Conservation (phyloP, 2,113 vertebrate genomes). For the Oxygymnocypris stewartii region DNA sequence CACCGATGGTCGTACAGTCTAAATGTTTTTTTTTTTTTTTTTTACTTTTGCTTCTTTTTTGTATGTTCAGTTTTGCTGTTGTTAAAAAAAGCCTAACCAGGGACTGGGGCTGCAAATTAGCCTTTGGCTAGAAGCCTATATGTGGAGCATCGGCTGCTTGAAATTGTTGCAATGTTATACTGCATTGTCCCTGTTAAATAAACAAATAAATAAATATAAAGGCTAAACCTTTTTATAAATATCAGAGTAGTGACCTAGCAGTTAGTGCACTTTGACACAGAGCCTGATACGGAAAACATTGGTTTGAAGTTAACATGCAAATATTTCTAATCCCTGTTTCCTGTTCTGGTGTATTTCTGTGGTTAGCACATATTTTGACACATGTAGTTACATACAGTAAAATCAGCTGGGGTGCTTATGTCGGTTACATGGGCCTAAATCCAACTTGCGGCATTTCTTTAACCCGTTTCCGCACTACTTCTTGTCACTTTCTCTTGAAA, state of each 20-base stretch:
- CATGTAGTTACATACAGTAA: too few relatives aligned
- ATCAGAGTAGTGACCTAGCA: not conserved
- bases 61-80: too few relatives aligned
- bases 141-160: too few relatives aligned
- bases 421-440: not conserved
- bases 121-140: too few relatives aligned
- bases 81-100: too few relatives aligned
- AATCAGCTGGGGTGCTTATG: not conserved
- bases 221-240: not conserved
- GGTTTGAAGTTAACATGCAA: not conserved
- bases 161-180: too few relatives aligned
- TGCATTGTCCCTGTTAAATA: too few relatives aligned
- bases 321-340: not conserved
- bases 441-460: not conserved
- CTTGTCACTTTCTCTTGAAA: not conserved
- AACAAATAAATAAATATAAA: not conserved
- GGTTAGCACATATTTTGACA: not conserved
- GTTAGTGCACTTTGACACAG: not conserved
- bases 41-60: too few relatives aligned
- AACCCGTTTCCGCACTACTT: not conserved
- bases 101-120: too few relatives aligned
- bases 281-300: not conserved
- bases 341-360: not conserved
- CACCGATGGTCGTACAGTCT: too few relatives aligned
- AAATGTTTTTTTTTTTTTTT: too few relatives aligned